Evolutionary conservation across 2,113 vertebrate species (phyloP).

Genomic region (Agelaius phoeniceus): DNA sequence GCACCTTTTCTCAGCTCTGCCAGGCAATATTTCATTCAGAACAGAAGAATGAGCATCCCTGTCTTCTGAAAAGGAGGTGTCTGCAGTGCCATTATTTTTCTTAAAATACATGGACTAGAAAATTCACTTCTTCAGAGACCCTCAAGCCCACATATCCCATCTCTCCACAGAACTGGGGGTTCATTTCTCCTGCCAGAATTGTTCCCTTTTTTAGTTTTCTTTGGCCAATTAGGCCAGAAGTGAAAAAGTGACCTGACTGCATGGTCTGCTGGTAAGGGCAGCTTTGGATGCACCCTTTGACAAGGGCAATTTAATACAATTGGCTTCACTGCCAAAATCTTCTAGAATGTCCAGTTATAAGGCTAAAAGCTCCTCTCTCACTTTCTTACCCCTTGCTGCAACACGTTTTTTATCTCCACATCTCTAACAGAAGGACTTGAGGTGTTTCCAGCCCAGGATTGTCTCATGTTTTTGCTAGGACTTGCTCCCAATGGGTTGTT

Average conservation of each 20-base stretch:
- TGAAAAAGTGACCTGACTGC: background rate
- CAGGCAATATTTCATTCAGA: background rate
- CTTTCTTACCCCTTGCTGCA: background rate
- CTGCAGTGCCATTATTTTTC: background rate
- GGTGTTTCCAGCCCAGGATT: background rate
- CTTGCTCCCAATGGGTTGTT: background rate
- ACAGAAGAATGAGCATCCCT: background rate
- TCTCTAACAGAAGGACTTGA: background rate
- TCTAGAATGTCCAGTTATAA: background rate
- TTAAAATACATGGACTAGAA: background rate
- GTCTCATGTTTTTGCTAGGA: background rate
- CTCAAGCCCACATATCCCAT: background rate
- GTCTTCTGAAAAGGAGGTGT: background rate
- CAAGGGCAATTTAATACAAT: background rate
- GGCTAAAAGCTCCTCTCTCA: background rate
- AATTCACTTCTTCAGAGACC: background rate
- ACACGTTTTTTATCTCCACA: rapidly evolving
- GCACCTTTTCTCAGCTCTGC: background rate
- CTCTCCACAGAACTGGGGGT: background rate
- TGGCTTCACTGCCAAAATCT: background rate
- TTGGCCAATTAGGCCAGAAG: background rate
- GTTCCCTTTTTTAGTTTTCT: background rate
- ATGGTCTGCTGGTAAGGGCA: background rate
- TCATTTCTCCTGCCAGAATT: background rate
- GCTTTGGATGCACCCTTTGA: background rate